Percentiles rank a stretch among this genome's conserved stretches.
Conservation (phyloP, 2,797 vertebrate genomes). For the Molossus molossus region DNA sequence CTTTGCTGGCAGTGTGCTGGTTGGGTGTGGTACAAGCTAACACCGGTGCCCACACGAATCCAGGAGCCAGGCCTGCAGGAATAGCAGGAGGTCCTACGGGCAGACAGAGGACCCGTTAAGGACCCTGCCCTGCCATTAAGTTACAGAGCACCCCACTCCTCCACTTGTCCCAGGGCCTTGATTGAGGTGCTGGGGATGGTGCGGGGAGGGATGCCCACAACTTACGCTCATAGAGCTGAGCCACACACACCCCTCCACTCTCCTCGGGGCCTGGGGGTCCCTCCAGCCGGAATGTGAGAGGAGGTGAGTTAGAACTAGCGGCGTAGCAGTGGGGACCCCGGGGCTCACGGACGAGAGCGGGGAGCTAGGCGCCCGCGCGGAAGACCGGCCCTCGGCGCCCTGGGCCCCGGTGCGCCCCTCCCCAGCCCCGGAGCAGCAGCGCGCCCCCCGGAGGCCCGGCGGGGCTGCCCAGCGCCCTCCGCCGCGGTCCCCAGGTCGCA, state of each 20-base stretch:
- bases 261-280: not conserved
- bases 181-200: not conserved
- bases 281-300: not conserved
- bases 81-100: not conserved
- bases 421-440: constrained; percentile 4
- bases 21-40: not conserved
- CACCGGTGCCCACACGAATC: constrained; percentile 57
- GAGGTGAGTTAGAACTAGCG: not conserved
- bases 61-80: not conserved
- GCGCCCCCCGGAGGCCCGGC: constrained; percentile 53
- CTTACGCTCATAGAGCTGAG: not conserved
- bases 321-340: not conserved
- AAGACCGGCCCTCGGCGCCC: no score
- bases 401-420: not conserved
- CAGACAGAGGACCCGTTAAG: not conserved
- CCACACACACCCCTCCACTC: not conserved
- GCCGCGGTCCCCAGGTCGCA: fast-evolving
- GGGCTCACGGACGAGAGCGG: not conserved
- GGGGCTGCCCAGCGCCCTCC: not conserved
- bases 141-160: constrained; percentile 52
- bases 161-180: not conserved
- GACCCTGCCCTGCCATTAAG: not conserved
- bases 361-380: not conserved
- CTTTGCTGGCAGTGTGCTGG: not conserved
- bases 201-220: not conserved